Evolutionary conservation across 2,797 vertebrate species (phyloP), one percentile per base, ranked within the genome.

Genomic region (Periophthalmus magnuspinnatus): DNA sequence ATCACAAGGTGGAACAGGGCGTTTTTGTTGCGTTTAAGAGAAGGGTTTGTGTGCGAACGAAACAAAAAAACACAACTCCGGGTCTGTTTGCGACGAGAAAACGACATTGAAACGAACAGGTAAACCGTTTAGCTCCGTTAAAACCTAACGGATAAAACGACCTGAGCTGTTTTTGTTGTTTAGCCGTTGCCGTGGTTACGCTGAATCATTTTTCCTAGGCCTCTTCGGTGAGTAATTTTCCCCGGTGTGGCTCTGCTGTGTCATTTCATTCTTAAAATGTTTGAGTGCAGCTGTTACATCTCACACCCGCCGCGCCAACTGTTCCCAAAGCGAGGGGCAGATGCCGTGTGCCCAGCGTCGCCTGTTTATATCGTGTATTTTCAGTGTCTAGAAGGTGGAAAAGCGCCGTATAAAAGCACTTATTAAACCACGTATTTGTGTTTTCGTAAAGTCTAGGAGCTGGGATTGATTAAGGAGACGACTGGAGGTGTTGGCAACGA

Each of bases 381-480:
- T n/a, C n/a, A n/a, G n/a, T n/a, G n/a, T n/a, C 28, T n/a, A n/a
- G 28, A 28, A 28, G 28, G 28, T 1, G 28, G 28, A 3, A 28
- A 28, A 28, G 28, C 3, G 28, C 21, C 8, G 8, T 28, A 3
- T 64, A n/a, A 28, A n/a, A n/a, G n/a, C n/a, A n/a, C n/a, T n/a
- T n/a, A n/a, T n/a, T n/a, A n/a, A n/a, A n/a, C n/a, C n/a, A n/a
- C n/a, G n/a, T 16, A 3, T 50, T 17, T 47, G 7, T 64, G 16
- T 19, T 64, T 69, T 6, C n/a, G n/a, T 1, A 0, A 62, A 16
- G 69, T 50, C 50, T 84, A 95, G 92, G 82, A 92, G 76, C 72
- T 93, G 90, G 75, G 24, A 81, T 74, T 94, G 94, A 92, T 92
- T 0, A 70, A 74, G 78, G 89, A 91, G 70, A 83, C 91, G 33